Evolutionary conservation across 2,888 invertebrate genomes (phyloP), one percentile per base, ranked within the genome.

Genomic region (Rhagonycha fulva): DNA sequence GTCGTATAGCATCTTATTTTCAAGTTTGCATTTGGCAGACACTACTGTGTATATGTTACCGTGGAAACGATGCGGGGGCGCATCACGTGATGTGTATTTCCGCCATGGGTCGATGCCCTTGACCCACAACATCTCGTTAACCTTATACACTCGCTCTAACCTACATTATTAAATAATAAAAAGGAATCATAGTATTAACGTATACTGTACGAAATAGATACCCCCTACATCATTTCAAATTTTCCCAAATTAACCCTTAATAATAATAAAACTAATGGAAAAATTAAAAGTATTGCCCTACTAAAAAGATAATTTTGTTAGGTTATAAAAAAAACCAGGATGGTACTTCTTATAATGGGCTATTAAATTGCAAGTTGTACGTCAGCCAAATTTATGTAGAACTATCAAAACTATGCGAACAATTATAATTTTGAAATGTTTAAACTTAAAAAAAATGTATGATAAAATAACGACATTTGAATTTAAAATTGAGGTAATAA

Each of bases 61-160:
- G 71, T 76, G 78, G 78, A 76, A 80, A 80, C 80, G 74, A 77
- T 71, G 68, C 73, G 75, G 77, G 78, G 78, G 73, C 68, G 74
- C 68, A 62, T 72, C 77, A 72, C 73, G 76, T 74, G 76, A 76
- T 76, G 72, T 76, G 76, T 71, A 74, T 71, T 80, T 78, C 79
- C 79, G 80, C 76, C 73, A 76, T 76, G 74, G 79, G 78, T 79
- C 78, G 79, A 79, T 76, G 79, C 80, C 77, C 79, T 80, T 80
- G 80, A 80, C 80, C 80, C 74, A 80, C 69, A 78, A 77, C 73
- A 77, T 72, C 72, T 75, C 47, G 74, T 77, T 77, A 77, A 72
- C 74, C 70, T 66, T 66, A 66, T 69, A 67, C 60, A 71, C 68
- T 66, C 66, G 32, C 67, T 24, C 70, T 72, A 73, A 72, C 70